A percentile compares a stretch with the other conserved stretches of the same genome.
Conservation (phyloP, 2,888 invertebrate species). For the Oligia fasciuncula region DNA sequence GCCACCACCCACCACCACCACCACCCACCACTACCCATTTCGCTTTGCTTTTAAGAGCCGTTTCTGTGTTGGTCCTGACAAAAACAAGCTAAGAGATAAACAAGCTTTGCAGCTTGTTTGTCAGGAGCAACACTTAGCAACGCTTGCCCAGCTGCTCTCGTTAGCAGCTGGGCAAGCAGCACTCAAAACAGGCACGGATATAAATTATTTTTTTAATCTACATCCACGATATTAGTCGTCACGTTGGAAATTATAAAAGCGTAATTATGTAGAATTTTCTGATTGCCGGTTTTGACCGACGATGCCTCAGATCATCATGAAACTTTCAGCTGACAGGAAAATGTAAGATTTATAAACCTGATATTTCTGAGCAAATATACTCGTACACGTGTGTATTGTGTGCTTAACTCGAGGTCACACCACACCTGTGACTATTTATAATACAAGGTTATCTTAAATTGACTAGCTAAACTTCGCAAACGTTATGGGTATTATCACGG, state of each 20-base stretch:
- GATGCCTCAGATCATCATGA: background rate
- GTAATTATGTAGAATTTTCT: background rate
- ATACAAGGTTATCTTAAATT: too few species aligned
- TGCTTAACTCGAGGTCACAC: conserved; percentile 28
- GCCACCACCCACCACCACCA: too few species aligned
- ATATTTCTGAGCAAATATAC: conserved; percentile 22
- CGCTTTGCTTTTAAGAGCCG: background rate
- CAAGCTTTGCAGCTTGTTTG: too few species aligned
- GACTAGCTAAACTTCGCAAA: too few species aligned
- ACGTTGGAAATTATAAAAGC: too few species aligned
- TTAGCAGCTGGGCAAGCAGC: background rate
- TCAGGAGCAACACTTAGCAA: too few species aligned
- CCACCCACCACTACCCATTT: background rate
- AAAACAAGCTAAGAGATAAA: too few species aligned
- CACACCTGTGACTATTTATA: conserved; percentile 3
- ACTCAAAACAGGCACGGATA: too few species aligned
- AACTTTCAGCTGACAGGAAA: background rate
- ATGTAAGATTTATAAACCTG: conserved; percentile 25
- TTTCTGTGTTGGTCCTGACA: background rate
- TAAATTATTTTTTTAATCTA: too few species aligned
- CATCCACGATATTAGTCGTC: background rate
- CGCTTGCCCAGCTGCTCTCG: too few species aligned
- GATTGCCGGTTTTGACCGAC: background rate
- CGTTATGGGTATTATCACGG: too few species aligned
- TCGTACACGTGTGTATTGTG: conserved; percentile 3